These are phyloP conservation scores for Psittacara wagleri DNA, from an alignment of 2,113 vertebrate species.

Conservation along the genomic window DNA sequence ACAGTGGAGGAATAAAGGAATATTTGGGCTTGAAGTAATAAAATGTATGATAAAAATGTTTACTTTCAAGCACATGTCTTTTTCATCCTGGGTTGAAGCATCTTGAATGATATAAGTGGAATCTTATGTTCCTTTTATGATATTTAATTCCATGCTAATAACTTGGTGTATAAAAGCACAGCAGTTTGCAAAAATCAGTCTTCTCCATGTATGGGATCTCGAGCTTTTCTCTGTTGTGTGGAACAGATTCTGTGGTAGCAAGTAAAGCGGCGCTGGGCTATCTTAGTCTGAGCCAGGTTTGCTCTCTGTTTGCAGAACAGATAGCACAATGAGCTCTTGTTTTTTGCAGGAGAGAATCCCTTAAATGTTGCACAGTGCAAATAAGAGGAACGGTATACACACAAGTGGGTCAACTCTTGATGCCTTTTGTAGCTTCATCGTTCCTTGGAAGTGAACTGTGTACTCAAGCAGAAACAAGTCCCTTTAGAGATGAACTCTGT, in stretches of 20 bases:
- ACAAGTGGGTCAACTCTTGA: neutral
- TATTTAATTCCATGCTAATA: neutral
- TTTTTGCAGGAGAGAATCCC: neutral
- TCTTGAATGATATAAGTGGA: neutral
- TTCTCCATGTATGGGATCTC: neutral
- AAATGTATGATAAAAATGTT: neutral
- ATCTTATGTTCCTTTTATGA: neutral
- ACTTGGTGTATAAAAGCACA: neutral
- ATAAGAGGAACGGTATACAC: neutral
- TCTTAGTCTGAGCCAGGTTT: neutral
- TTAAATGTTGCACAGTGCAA: neutral
- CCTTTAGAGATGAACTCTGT: neutral
- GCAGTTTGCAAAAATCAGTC: neutral
- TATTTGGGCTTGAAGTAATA: neutral
- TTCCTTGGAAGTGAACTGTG: neutral
- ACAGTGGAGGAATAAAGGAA: neutral
- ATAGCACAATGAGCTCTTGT: neutral
- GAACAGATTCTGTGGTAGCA: neutral
- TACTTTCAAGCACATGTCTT: neutral
- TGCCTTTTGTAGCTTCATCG: neutral
- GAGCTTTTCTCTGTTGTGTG: neutral
- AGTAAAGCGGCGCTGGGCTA: neutral
- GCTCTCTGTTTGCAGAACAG: neutral
- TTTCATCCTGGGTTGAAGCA: neutral
- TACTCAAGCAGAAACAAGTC: neutral